Base-by-base conservation (phyloP, 2,888 invertebrate species). In the Hypomecis punctinalis region DNA sequence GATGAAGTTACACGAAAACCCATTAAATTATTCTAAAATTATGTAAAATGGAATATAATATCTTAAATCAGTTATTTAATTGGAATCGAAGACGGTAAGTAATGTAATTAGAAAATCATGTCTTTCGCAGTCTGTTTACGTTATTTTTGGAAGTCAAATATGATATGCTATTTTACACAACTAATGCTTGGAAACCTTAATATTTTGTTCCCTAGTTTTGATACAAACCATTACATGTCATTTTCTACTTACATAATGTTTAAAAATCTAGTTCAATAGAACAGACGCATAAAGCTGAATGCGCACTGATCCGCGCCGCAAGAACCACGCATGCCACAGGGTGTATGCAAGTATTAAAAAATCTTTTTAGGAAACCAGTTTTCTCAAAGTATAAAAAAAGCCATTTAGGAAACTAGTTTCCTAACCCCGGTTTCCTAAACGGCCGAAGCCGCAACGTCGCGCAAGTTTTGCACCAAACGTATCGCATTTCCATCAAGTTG, bases 81-180 rank as follows among this genome's bases (percentile, higher is more conserved):
- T 57, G 67, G 72, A 67, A 66, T 68, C 53, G 62, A 55, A 65
- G 52, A 62, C 39, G 33, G 36, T 61, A 40, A 49, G 58, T 56
- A 61, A 46, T 23, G 23, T 23, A 2, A n/a, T 47, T 6, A 56
- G 6, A 63, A 53, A 61, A 59, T 66, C 47, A 23, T 56, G 45
- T 57, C 60, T 66, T 60, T 63, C 66, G 75, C 76, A 79, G 77
- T 77, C 77, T 74, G 73, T 73, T 68, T 45, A 75, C 69, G 67
- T 11, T 1, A 9, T 59, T 69, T 72, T 71, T 68, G 63, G 68
- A 74, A 71, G 68, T 74, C 56, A 37, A 57, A 45, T 63, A 68
- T 78, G 79, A 81, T 79, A 81, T 80, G 77, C 68, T 70, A 71
- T 61, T 74, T 77, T 76, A 72, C 78, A 76, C 67, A 72, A 51